Evolutionary conservation across 2,888 invertebrate species (phyloP).

Genomic region (Philereme vetulata): DNA sequence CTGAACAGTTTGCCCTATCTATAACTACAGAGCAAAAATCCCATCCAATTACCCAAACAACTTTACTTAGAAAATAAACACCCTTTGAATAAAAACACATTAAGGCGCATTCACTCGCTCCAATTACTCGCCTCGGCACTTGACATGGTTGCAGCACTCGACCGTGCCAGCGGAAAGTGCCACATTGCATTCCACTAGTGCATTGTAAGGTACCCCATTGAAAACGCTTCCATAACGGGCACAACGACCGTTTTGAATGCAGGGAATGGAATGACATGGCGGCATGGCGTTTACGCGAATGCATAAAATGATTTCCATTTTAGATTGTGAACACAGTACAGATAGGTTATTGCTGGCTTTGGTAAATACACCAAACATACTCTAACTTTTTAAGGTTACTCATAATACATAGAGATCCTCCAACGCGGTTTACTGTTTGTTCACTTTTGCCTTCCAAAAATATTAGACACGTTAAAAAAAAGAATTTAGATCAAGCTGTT

Average conservation of each 20-base stretch:
- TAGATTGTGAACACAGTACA: conserved; percentile 1
- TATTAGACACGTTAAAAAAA: too few relatives aligned
- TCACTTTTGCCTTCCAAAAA: too few relatives aligned
- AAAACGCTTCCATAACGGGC: conserved; percentile 26
- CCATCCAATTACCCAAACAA: neutral
- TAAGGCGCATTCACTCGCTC: conserved; percentile 34
- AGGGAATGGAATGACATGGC: conserved; percentile 12
- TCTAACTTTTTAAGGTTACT: too few relatives aligned
- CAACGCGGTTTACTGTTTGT: too few relatives aligned
- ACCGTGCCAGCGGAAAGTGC: conserved; percentile 27
- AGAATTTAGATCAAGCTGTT: too few relatives aligned
- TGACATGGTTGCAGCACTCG: conserved; percentile 41
- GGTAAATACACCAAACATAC: too few relatives aligned
- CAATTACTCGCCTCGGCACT: conserved; percentile 41
- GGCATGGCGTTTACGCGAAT: neutral
- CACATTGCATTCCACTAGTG: conserved; percentile 23
- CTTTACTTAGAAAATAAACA: conserved; percentile 19
- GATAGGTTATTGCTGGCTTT: too few relatives aligned
- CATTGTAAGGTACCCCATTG: conserved; percentile 30
- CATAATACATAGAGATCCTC: too few relatives aligned
- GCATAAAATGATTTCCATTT: conserved; percentile 3
- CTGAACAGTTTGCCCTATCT: too few relatives aligned
- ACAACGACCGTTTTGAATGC: conserved; percentile 26
- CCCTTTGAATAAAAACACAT: conserved; percentile 27
- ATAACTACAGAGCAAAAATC: too few relatives aligned